Base-by-base conservation (phyloP, 1,140 invertebrate genomes). In the Palaemon carinicauda region DNA sequence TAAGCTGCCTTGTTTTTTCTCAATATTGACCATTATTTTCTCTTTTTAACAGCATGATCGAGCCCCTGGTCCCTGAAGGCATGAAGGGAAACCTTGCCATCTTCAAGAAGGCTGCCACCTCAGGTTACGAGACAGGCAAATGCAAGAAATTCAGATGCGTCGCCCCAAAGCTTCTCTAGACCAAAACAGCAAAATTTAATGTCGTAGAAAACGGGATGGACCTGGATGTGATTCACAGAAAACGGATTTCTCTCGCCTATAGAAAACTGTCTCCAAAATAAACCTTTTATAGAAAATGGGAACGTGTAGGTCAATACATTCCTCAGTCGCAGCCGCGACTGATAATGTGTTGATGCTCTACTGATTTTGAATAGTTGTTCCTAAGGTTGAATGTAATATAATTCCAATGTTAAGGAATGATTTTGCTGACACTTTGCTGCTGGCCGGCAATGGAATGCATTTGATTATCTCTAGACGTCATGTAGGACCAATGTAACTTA, bases 21-120 rank as follows among this genome's bases (percentile, higher is more conserved):
- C 15, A 60, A 21, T 50, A 29, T 15, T 19, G 50, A 21, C 33
- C 73, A 54, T 21, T 78, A 12, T 85, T 21, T n/a, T 50, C 33
- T 24, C 29, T 82, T 7, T 33, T 74, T 80, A 15, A 19, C 78
- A 86, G 84, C 84, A 17, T 86, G 56, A 27, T 86, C 19, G 84
- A 86, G 84, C 77, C 84, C 29, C 77, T 86, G 60, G 65, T 80
- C 24, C 84, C 84, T 41, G 84, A 86, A 51, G 84, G 84, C 65
- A 86, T 86, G 84, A 86, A 86, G 77, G 69, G 41, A 60, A 86
- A 86, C 60, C 21, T 86, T 19, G 84, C 84, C 17, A 86, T 86
- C 78, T 86, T 86, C 77, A 80, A 79, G 84, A 86, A 86, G 77
- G 84, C 84, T 21, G 84, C 84, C 51, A 52, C 71, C 24, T 80